Base-by-base conservation (phyloP, 2,113 vertebrate genomes). In the Phycodurus eques region DNA sequence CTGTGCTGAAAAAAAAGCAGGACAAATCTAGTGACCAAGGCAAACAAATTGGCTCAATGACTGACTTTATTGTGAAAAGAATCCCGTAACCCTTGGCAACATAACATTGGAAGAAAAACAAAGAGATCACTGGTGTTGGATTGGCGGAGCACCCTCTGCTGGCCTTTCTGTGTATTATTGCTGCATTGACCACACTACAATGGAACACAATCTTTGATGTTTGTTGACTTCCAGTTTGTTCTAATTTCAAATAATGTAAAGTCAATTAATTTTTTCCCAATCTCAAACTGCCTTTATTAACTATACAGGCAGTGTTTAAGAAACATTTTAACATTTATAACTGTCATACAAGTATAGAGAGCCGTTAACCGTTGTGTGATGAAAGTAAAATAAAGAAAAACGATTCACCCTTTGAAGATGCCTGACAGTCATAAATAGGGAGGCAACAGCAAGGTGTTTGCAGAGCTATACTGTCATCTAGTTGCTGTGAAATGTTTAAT, bases 1-100 rank as follows among this genome's bases (percentile, higher is more conserved):
- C 54, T 63, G 53, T 5, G 11, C 46, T 43, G 27, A 27, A 60
- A 60, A 49, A 74, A 77, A 81, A 87, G 76, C 59, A 72, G 72
- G 22, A 83, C 35, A 69, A 69, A 54, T 60, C 61, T 44, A 9
- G 33, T 76, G 27, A 85, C 78, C 67, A 78, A 76, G 54, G 62
- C 17, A 62, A 71, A 70, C 13, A 10, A 39, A 61, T 61, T 14
- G 12, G 65, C 33, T 62, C 62, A 51, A 8, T 59, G 35, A 59
- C 49, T 44, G 61, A 35, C 69, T 75, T 71, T 70, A 49, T 46
- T 68, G 51, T 75, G 42, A 54, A 56, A 65, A 70, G 73, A 65
- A 72, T 76, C 59, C 43, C 15, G 44, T 72, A 27, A 43, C 57
- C 69, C 54, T 67, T 64, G 44, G 17, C 35, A 67, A 71, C 47